Evolutionary conservation across 2,888 invertebrate species (phyloP), one percentile per base, ranked within the genome.

Genomic region (Cerceris ruficornis): DNA sequence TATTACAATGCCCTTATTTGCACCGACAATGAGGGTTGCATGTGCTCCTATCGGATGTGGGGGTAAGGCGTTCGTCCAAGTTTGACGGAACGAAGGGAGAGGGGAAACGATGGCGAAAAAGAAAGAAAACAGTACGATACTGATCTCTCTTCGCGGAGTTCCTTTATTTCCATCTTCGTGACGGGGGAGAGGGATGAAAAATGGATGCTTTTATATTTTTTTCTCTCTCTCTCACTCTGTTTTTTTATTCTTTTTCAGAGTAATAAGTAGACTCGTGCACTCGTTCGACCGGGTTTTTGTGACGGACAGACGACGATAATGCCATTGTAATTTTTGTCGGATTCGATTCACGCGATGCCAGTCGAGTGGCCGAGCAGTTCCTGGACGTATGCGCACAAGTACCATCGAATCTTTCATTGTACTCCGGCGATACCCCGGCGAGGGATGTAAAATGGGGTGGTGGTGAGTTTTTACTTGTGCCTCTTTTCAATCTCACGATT

Each of bases 1-100:
- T 84, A 75, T 67, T 68, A 86, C 82, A 85, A 85, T 86, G 62
- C 65, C 58, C 66, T 84, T 73, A 78, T 85, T 85, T 76, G 59
- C 70, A 17, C 15, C 17, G 57, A 85, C 83, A 83, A 84, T 79
- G 59, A 72, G 61, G 39, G 57, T 55, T 52, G 64, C 64, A 72
- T 73, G n/a, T 50, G 9, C 67, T 67, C 60, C 68, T 50, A 14
- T 50, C n/a, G 43, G 43, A 9, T 11, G 15, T 42, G 15, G 58
- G 39, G 41, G 70, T 58, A 68, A 72, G 50, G 74, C 59, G 69
- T 78, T 80, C 67, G 54, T 75, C 55, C 65, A 54, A 67, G 70
- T 75, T 50, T 41, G 58, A 42, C 43, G 13, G n/a, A 39, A 8
- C 13, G 14, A 62, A 62, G 50, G 43, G 55, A 15, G 50, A 69